Conservation (phyloP, 2,888 invertebrate genomes). For the Caenorhabditis sp. region DNA sequence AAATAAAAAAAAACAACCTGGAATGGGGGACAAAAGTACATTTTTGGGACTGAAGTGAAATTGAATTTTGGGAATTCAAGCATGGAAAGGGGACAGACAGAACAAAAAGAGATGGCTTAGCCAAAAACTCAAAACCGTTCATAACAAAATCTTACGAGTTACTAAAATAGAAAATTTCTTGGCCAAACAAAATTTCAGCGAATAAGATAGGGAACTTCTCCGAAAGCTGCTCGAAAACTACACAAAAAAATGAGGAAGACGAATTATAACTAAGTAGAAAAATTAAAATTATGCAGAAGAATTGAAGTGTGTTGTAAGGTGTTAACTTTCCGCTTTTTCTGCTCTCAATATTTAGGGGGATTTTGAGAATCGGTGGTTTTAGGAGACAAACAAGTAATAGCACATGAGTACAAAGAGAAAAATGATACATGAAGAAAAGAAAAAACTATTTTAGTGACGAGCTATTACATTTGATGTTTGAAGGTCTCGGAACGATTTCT, state of each 20-base stretch:
- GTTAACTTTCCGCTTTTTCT: neutral
- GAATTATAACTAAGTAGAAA: too few species aligned
- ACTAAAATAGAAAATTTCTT: too few species aligned
- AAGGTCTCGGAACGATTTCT: conserved; percentile 51
- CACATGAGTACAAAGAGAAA: neutral
- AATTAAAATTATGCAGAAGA: neutral
- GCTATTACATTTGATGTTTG: conserved; percentile 15
- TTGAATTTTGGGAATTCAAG: too few species aligned
- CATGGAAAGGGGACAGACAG: too few species aligned
- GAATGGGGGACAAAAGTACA: neutral
- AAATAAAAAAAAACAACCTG: neutral
- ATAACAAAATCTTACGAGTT: too few species aligned
- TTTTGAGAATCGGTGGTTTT: neutral
- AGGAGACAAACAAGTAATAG: neutral
- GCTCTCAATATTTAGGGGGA: neutral
- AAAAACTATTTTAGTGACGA: conserved; percentile 14
- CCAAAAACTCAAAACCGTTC: too few species aligned
- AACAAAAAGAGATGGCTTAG: too few species aligned
- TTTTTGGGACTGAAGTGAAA: neutral
- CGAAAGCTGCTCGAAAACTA: too few species aligned
- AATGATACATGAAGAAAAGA: neutral
- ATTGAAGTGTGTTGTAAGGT: neutral
- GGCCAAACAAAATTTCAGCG: too few species aligned
- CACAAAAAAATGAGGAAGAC: too few species aligned
- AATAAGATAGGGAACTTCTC: too few species aligned